Conservation (phyloP, 2,888 invertebrate genomes). For the Noctua comes region DNA sequence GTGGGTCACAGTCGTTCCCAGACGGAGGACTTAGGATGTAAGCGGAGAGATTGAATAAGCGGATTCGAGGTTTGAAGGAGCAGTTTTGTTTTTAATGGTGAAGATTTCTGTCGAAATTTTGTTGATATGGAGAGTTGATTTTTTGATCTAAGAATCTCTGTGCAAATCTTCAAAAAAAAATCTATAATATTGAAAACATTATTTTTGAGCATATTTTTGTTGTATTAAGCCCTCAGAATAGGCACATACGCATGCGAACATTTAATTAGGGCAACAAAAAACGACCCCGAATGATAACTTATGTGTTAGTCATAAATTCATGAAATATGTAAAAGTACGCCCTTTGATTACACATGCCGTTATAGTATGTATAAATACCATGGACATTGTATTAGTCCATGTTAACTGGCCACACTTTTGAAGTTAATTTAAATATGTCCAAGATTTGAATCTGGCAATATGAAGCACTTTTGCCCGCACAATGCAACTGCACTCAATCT, state of each 20-base stretch:
- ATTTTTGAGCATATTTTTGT: background rate
- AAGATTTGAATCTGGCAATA: background rate
- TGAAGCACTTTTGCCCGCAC: conserved; percentile 13
- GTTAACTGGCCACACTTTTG: background rate
- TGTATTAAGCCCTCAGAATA: background rate
- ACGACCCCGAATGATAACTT: background rate
- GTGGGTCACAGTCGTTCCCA: conserved; percentile 82
- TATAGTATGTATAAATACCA: background rate
- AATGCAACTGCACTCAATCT: conserved; percentile 53
- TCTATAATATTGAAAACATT: background rate
- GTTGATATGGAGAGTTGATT: background rate
- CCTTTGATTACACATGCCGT: background rate
- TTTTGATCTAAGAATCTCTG: background rate
- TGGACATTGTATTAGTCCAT: too few relatives aligned
- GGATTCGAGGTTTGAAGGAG: too few relatives aligned
- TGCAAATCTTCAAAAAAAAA: too few relatives aligned
- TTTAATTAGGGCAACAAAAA: background rate
- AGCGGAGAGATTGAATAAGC: conserved; percentile 77
- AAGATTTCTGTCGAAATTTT: too few relatives aligned
- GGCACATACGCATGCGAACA: background rate
- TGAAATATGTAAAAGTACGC: background rate
- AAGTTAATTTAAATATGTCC: background rate
- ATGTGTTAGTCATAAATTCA: background rate
- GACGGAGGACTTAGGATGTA: conserved; percentile 77
- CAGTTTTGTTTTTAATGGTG: too few relatives aligned